Percentiles rank a stretch among this genome's conserved stretches.
Evolutionary conservation across 64 coral and sea anemone genomes (phyloP).

Genomic region (Pocillopora verrucosa): DNA sequence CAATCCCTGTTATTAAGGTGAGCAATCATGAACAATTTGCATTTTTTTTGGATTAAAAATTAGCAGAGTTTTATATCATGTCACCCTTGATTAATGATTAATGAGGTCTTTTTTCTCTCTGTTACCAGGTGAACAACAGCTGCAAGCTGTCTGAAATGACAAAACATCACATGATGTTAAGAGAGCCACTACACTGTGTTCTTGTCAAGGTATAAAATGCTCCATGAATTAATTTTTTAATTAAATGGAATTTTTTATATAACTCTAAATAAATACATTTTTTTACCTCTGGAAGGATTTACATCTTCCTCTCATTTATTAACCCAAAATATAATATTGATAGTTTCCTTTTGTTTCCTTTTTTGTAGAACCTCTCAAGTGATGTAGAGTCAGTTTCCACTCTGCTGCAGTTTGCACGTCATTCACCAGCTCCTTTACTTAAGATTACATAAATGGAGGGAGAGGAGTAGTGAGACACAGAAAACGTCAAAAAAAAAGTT

Average conservation of each 20-base stretch:
- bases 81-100: neutral
- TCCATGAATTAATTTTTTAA: neutral
- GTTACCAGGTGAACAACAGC: constrained; percentile 57
- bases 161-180: constrained; percentile 19
- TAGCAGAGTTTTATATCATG: no score
- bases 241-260: no score
- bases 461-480: neutral
- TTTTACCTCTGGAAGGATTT: neutral
- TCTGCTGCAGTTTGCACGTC: constrained; percentile 22
- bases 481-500: neutral
- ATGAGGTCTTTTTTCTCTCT: neutral
- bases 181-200: constrained; percentile 70
- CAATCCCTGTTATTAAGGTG: constrained; percentile 84
- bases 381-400: constrained; percentile 51
- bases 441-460: constrained; percentile 42
- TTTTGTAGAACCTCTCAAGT: constrained; percentile 33
- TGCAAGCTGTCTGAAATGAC: constrained; percentile 63
- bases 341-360: neutral
- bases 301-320: neutral
- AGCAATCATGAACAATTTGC: neutral
- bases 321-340: neutral
- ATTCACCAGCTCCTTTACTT: constrained; percentile 47
- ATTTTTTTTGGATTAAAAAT: neutral
- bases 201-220: constrained; percentile 68
- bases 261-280: no score